Conservation (phyloP, 2,888 invertebrate species). For the Scaptomyza flava region DNA sequence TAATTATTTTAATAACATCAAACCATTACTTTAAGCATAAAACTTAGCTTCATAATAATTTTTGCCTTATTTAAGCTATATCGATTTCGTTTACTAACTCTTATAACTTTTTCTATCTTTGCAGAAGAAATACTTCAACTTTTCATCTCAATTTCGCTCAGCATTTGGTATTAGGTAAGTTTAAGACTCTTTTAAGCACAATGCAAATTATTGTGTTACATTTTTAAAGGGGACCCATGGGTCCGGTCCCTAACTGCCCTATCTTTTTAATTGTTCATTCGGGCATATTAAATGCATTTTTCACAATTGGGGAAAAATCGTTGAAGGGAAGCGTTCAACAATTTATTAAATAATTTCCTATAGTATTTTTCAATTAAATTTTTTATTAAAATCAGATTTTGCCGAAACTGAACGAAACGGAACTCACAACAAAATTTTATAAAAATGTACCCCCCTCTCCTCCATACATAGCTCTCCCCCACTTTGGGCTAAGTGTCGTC, state of each 20-base stretch:
- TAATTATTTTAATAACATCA: too few relatives aligned
- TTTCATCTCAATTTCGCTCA: neutral
- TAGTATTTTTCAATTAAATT: slow-evolving; percentile 50
- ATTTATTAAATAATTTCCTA: slow-evolving; percentile 23
- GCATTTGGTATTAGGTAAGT: slow-evolving; percentile 19
- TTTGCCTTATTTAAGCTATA: too few relatives aligned
- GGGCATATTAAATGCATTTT: slow-evolving; percentile 13
- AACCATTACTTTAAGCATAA: too few relatives aligned
- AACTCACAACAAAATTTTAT: slow-evolving; percentile 4
- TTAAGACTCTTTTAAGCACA: neutral
- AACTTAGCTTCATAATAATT: too few relatives aligned
- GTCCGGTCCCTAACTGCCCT: too few relatives aligned
- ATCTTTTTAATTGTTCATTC: neutral
- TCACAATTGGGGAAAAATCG: too few relatives aligned
- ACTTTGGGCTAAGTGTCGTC: neutral
- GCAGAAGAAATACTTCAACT: slow-evolving; percentile 6
- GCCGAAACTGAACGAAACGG: slow-evolving; percentile 3
- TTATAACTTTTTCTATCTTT: slow-evolving; percentile 3
- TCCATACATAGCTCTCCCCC: too few relatives aligned
- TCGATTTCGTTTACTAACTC: neutral
- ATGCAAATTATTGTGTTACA: too few relatives aligned
- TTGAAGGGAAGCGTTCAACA: neutral
- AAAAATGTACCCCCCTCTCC: neutral
- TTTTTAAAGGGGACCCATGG: neutral
- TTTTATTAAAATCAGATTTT: slow-evolving; percentile 19